Evolutionary conservation across 2,797 vertebrate species (phyloP), one percentile per base, ranked within the genome.

Genomic region (Hipposideros larvatus): DNA sequence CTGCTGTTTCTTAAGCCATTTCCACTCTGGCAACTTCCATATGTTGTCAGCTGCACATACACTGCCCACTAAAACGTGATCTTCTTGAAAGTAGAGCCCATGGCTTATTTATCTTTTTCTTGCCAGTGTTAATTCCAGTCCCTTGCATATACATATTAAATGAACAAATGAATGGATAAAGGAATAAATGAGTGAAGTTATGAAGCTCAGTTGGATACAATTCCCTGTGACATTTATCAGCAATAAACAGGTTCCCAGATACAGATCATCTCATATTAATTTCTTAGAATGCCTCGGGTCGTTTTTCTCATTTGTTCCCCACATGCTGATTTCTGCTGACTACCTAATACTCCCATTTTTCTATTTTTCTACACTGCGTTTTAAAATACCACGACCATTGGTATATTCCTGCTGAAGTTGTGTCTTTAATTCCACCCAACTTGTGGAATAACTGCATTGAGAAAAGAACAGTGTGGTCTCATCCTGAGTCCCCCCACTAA

Each of bases 271-370:
- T 87, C 26, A 2, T 80, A 82, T 65, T 90, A 87, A 75, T 68
- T 94, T 92, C 79, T 90, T 87, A 79, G 34, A n/a, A 80, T 14
- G 19, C 31, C 74, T 87, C 75, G 37, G 68, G 24, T 84, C 43
- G 51, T 63, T 96, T 85, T 91, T 48, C 8, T 93, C 85, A 90
- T 78, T 80, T 93, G 16, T 55, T 41, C 3, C 1, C 46, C 48
- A 41, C 43, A 57, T 31, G 7, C 1, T 79, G 18, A 70, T 59
- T 89, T 85, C 74, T 86, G 7, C 14, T 34, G 28, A 61, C n/a
- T 59, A 55, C 22, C 4, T 28, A 71, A 26, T 28, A 93, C 24
- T 65, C 65, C 31, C 6, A 43, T 26, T 90, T 93, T 78, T 82
- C 61, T 77, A 16, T 65, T 92, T 95, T 94, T 79, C 68, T 79